phyloP scores from a whole-genome alignment of 2,797 vertebrate genomes.

The Muraenolepis orangiensis region DNA sequence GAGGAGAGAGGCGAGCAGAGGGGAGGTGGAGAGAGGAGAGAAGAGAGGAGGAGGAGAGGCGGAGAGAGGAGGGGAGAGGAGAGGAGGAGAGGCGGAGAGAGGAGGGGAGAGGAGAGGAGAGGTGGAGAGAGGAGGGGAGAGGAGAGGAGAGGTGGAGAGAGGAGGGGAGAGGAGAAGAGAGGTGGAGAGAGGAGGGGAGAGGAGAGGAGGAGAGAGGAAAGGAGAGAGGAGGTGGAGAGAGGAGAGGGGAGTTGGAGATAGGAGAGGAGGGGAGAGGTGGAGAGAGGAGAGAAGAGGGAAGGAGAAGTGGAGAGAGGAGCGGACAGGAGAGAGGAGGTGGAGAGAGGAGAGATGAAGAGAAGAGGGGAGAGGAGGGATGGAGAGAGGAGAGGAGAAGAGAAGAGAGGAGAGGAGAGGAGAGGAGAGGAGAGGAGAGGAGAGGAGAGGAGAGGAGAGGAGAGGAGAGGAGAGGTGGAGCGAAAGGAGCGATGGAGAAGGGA shows the following conservation, averaged over 20 bases:
- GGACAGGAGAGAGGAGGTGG: conserved; percentile 38
- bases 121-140: conserved; percentile 59
- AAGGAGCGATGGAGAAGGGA: too few relatives aligned
- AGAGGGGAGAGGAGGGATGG: conserved; percentile 82
- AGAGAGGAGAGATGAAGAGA: conserved; percentile 16
- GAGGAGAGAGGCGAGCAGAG: conserved; percentile 28
- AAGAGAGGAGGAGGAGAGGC: conserved; percentile 71
- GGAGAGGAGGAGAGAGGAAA: conserved; percentile 27
- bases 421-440: conserved; percentile 36
- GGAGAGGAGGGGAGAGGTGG: conserved; percentile 14
- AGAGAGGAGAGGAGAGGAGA: conserved; percentile 14
- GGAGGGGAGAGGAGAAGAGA: conserved; percentile 67
- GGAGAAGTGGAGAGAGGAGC: conserved; percentile 66
- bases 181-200: conserved; percentile 44
- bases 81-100: conserved; percentile 19
- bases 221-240: conserved; percentile 80
- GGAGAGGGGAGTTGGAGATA: conserved; percentile 47
- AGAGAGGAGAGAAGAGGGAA: conserved; percentile 51
- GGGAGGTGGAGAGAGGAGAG: conserved; percentile 15
- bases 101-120: conserved; percentile 70
- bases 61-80: conserved; percentile 42
- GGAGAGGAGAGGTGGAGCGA: not conserved
- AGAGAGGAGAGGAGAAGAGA: conserved; percentile 63
- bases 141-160: conserved; percentile 19
- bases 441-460: conserved; percentile 43